Conservation (phyloP, 2,113 vertebrate species). For the Zosterops borbonicus region DNA sequence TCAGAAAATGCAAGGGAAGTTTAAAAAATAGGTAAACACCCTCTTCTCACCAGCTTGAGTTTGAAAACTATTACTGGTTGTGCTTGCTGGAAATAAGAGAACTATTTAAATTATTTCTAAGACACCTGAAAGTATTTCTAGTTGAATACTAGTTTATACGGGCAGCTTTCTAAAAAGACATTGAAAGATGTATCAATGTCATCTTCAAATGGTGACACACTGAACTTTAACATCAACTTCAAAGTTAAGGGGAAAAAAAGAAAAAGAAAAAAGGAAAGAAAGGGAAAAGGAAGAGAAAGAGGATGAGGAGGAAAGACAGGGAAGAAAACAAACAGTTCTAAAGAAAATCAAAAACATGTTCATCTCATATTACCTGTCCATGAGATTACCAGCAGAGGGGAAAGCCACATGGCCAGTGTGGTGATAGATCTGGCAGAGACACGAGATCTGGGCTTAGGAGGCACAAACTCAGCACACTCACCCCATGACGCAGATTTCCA, state of each 20-base stretch:
- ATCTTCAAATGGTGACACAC: neutral
- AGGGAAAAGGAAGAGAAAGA: neutral
- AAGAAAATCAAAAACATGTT: neutral
- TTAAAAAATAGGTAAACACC: neutral
- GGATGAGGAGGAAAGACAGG: neutral
- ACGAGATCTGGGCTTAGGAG: fast-evolving
- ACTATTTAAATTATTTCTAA: neutral
- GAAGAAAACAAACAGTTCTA: neutral
- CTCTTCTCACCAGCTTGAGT: neutral
- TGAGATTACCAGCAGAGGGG: neutral
- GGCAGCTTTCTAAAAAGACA: neutral
- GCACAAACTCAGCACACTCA: neutral
- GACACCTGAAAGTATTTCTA: neutral
- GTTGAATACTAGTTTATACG: neutral
- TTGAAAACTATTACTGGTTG: neutral
- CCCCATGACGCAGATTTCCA: neutral
- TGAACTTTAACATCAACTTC: neutral
- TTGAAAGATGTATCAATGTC: neutral
- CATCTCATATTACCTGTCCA: neutral
- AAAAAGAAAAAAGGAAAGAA: neutral
- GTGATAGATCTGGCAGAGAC: neutral
- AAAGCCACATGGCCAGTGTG: neutral
- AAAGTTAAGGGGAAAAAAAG: neutral
- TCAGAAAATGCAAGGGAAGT: neutral
- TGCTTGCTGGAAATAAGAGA: neutral